Conservation (phyloP, 2,797 vertebrate species). For the Sebastes steindachneri region DNA sequence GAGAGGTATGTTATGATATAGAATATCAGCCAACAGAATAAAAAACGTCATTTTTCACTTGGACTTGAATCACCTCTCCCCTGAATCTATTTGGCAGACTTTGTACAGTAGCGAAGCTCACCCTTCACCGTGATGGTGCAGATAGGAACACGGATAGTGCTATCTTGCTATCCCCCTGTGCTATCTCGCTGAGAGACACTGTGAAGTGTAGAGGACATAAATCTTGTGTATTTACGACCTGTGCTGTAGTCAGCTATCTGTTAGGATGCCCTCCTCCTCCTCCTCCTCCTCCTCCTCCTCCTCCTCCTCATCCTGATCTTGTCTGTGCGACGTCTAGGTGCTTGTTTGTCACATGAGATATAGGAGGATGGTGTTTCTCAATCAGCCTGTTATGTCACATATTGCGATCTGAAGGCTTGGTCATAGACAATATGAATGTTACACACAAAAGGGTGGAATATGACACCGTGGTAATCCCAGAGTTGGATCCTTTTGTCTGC, state of each 20-base stretch:
- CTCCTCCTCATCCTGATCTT: constrained; percentile 60
- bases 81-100: constrained; percentile 21
- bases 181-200: constrained; percentile 73
- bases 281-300: constrained; percentile 26
- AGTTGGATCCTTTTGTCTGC: background rate
- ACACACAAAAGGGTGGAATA: constrained; percentile 36
- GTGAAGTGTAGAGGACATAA: constrained; percentile 72
- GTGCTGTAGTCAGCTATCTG: constrained; percentile 83
- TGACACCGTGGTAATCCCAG: constrained; percentile 15
- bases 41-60: constrained; percentile 17
- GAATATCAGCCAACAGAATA: constrained; percentile 13
- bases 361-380: constrained; percentile 46
- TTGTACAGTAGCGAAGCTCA: constrained; percentile 37
- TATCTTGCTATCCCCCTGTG: constrained; percentile 66
- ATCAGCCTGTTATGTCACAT: constrained; percentile 34
- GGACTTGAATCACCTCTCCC: constrained; percentile 29
- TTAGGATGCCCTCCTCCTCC: constrained; percentile 63
- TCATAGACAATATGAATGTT: background rate
- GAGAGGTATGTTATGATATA: background rate
- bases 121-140: constrained; percentile 30
- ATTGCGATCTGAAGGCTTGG: background rate
- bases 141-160: constrained; percentile 55
- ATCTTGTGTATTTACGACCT: constrained; percentile 80
- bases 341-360: constrained; percentile 48
- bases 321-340: constrained; percentile 53